Base-by-base conservation (phyloP, 2,797 vertebrate genomes). In the Helicolenus hilgendorfi region DNA sequence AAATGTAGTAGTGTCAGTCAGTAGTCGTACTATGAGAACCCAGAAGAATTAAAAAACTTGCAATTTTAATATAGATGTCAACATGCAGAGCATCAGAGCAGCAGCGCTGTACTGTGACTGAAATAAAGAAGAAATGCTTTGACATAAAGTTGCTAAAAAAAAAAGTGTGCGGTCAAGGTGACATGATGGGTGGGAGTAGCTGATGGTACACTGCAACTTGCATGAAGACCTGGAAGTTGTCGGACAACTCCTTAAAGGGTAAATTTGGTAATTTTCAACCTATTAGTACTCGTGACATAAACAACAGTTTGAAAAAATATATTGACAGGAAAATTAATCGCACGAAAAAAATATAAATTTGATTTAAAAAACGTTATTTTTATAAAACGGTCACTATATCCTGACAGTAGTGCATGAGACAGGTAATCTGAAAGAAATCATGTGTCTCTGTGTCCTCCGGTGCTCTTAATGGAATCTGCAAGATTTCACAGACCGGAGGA, bases 221-320 rank as follows among this genome's bases (percentile, higher is more conserved):
- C n/a, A 24, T 36, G 2, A 65, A 65, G 63, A 49, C 24, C 24
- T 3, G 13, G 5, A 68, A 27, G 65, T 45, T 18, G 1, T 27
- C 20, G 2, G 11, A 22, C 13, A 24, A 38, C 38, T 45, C 10
- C 15, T 22, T 22, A 20, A 49, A 49, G 45, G 45, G 45, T 20
- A 49, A 49, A 18, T 49, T 49, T 49, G 45, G 18, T 49, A 49
- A 20, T 49, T 49, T 49, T 49, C 38, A 41, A 15, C 38, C 38
- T 41, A 7, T 41, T 41, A 41, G 38, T 41, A 41, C 13, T 41
- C 13, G 0, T 0, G 38, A 0, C 38, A 41, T 41, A 41, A 41
- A 15, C 0, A 41, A 41, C 38, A 0, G 38, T 15, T 41, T 0
- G 0, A 1, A 41, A 41, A 41, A 1, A 41, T 41, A 41, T 41